Conservation (phyloP, 2,113 vertebrate genomes). For the Hirundichthys speculiger region DNA sequence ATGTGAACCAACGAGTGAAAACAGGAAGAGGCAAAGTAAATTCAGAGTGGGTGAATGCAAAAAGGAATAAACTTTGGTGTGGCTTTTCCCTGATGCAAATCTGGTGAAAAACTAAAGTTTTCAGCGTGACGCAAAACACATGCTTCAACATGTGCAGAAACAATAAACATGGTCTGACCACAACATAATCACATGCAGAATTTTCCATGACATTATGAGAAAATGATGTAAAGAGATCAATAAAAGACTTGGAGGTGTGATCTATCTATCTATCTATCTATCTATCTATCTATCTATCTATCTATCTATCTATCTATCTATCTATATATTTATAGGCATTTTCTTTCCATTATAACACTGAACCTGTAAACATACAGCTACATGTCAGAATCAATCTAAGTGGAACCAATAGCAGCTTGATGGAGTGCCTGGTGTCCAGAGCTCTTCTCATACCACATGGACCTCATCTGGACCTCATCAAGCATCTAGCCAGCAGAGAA, state of each 20-base stretch:
- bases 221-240: neutral
- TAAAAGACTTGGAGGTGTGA: neutral
- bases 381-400: slow-evolving; percentile 42
- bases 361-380: neutral
- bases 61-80: no score
- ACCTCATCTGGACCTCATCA: slow-evolving; percentile 74
- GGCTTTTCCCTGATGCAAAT: no score
- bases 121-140: no score
- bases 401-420: slow-evolving; percentile 50
- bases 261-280: no score
- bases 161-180: neutral
- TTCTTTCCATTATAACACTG: neutral
- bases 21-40: no score
- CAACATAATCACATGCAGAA: slow-evolving; percentile 2
- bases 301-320: no score
- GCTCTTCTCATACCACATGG: slow-evolving; percentile 48
- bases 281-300: no score
- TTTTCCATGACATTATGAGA: neutral
- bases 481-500: slow-evolving; percentile 38
- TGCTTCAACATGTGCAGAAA: neutral
- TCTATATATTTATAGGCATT: neutral
- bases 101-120: slow-evolving; percentile 11
- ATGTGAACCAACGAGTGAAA: no score
- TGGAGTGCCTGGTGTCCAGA: slow-evolving; percentile 46
- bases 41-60: no score